A percentile compares a stretch with the other conserved stretches of the same genome.
Evolutionary conservation across 1,140 invertebrate genomes (phyloP).

Genomic region (Saxidomus purpurata): DNA sequence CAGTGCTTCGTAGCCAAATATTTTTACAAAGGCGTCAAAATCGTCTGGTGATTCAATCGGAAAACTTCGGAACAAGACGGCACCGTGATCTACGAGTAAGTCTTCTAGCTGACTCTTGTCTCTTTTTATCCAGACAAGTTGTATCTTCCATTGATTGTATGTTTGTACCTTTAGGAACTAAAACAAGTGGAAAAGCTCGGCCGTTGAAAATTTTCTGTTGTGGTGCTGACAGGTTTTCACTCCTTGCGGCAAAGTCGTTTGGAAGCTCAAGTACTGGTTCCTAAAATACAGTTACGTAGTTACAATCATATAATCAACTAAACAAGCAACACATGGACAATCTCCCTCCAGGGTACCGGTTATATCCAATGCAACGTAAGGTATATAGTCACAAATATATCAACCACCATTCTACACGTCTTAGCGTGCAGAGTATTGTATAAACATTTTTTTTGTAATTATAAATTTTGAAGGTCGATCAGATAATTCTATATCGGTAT

Average conservation of each 20-base stretch:
- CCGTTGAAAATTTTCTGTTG: constrained; percentile 78
- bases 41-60: constrained; percentile 73
- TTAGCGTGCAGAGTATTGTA: too few relatives aligned
- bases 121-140: constrained; percentile 66
- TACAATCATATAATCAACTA: too few relatives aligned
- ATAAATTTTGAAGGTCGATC: too few relatives aligned
- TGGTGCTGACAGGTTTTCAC: constrained; percentile 42
- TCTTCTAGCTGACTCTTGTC: constrained; percentile 67
- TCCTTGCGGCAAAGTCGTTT: not conserved
- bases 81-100: constrained; percentile 76
- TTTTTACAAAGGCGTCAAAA: constrained; percentile 79
- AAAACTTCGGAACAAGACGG: constrained; percentile 80
- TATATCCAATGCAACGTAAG: too few relatives aligned
- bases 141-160: constrained; percentile 6
- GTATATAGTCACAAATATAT: too few relatives aligned
- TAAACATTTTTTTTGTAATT: too few relatives aligned
- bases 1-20: constrained; percentile 74
- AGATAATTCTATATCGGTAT: too few relatives aligned
- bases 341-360: too few relatives aligned
- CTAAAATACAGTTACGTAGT: too few relatives aligned
- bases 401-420: too few relatives aligned
- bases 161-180: constrained; percentile 15
- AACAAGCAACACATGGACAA: too few relatives aligned
- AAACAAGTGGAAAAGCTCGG: constrained; percentile 71
- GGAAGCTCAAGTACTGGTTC: not conserved